These are phyloP conservation scores for Ochotona princeps DNA, from an alignment of 2,113 vertebrate species.

Conservation along the genomic window DNA sequence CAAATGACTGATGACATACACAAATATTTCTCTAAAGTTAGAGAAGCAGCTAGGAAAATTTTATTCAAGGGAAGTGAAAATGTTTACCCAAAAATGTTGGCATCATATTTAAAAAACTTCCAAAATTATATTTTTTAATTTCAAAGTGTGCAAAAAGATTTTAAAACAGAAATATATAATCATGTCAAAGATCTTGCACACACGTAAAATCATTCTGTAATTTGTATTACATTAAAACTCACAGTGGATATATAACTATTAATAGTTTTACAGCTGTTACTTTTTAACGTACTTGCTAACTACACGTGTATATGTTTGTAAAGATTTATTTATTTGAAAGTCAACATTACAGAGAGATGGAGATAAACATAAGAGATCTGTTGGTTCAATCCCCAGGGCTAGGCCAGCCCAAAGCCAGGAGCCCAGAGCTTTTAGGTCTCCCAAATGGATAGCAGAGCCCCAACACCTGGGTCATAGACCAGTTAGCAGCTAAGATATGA, in stretches of 20 bases:
- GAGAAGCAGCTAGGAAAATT: slow-evolving; percentile 8
- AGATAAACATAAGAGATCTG: too few species aligned
- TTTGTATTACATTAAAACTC: slow-evolving; percentile 39
- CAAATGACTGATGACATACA: background rate
- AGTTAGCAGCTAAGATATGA: too few species aligned
- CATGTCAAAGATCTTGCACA: slow-evolving; percentile 6
- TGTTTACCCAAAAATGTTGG: background rate
- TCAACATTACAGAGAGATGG: too few species aligned
- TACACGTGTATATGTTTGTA: background rate
- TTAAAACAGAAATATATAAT: slow-evolving; percentile 46
- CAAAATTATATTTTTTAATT: background rate
- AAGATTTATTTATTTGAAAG: too few species aligned
- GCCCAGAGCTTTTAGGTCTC: too few species aligned
- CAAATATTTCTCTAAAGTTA: slow-evolving; percentile 17
- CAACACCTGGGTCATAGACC: too few species aligned
- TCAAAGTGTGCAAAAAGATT: slow-evolving; percentile 1
- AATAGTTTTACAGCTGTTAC: slow-evolving; percentile 18
- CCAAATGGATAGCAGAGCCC: too few species aligned
- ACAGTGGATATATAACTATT: background rate
- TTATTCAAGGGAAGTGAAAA: slow-evolving; percentile 13
- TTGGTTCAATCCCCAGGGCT: too few species aligned
- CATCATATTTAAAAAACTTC: background rate
- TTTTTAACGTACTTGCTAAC: background rate
- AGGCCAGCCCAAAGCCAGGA: too few species aligned
- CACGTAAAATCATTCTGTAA: slow-evolving; percentile 24